Percentiles rank a stretch among this genome's conserved stretches.
phyloP scores from a whole-genome alignment of 1,140 invertebrate genomes.

The Hycleus cichorii region DNA sequence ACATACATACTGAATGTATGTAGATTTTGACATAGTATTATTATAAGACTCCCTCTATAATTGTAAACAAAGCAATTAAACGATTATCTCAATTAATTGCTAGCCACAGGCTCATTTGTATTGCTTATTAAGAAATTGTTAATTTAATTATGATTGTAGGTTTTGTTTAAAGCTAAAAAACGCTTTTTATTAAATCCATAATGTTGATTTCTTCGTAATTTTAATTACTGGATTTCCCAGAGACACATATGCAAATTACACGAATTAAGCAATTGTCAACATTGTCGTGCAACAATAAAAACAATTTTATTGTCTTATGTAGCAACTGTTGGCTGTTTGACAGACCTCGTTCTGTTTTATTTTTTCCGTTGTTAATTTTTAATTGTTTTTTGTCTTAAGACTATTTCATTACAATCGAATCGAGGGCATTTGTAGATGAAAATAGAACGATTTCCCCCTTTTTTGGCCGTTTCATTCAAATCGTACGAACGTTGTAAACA shows the following conservation, averaged over 20 bases:
- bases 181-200: too few relatives aligned
- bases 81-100: constrained; percentile 29
- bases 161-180: too few relatives aligned
- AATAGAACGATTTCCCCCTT: too few relatives aligned
- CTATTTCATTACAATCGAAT: too few relatives aligned
- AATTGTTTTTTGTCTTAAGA: too few relatives aligned
- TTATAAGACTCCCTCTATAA: constrained; percentile 14
- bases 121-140: too few relatives aligned
- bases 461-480: background rate
- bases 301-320: too few relatives aligned
- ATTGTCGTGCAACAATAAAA: background rate
- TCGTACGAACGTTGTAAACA: background rate
- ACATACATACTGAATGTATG: background rate
- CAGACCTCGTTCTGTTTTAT: too few relatives aligned
- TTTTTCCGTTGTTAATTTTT: too few relatives aligned
- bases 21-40: background rate
- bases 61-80: constrained; percentile 29
- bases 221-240: constrained; percentile 3
- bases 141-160: too few relatives aligned
- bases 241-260: constrained; percentile 2
- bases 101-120: background rate
- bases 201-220: background rate
- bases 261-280: background rate
- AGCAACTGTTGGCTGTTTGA: too few relatives aligned
- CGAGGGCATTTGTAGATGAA: too few relatives aligned